Evolutionary conservation across 2,113 vertebrate genomes (phyloP).

Genomic region (Zeus faber): DNA sequence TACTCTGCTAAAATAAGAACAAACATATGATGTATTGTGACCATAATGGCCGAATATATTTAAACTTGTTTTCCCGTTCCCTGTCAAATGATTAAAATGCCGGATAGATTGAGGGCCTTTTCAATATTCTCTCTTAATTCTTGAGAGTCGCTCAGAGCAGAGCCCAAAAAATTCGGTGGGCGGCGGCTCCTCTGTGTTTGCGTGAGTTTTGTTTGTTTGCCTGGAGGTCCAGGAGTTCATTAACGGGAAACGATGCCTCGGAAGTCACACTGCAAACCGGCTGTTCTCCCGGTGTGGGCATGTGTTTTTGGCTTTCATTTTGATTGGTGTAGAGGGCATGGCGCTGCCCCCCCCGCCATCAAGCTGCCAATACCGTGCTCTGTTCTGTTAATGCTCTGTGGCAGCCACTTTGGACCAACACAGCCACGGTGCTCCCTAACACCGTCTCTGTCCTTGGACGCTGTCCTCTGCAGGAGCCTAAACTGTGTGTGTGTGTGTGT

Average conservation of each 20-base stretch:
- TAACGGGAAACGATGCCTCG: background rate
- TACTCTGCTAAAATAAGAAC: too few relatives aligned
- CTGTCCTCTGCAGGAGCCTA: constrained; percentile 16
- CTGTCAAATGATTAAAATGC: too few relatives aligned
- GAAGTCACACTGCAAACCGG: background rate
- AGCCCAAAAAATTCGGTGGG: too few relatives aligned
- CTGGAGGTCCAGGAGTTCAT: background rate
- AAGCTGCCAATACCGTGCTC: constrained; percentile 35
- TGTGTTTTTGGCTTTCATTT: constrained; percentile 32
- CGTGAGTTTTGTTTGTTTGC: background rate
- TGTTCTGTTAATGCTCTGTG: constrained; percentile 37
- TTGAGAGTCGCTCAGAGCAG: too few relatives aligned
- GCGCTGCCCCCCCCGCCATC: constrained; percentile 37
- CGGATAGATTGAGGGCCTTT: too few relatives aligned
- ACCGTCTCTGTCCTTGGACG: constrained; percentile 30
- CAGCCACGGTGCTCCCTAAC: constrained; percentile 24
- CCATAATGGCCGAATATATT: too few relatives aligned
- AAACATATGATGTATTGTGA: too few relatives aligned
- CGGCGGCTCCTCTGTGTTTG: too few relatives aligned
- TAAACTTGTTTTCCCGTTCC: too few relatives aligned
- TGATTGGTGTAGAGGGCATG: constrained; percentile 32
- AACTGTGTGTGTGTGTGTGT: constrained; percentile 11
- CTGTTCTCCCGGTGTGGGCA: too few relatives aligned
- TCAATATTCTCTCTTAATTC: too few relatives aligned
- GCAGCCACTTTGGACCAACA: constrained; percentile 10